phyloP scores from a whole-genome alignment of 2,797 vertebrate genomes.

The Argyrosomus regius region DNA sequence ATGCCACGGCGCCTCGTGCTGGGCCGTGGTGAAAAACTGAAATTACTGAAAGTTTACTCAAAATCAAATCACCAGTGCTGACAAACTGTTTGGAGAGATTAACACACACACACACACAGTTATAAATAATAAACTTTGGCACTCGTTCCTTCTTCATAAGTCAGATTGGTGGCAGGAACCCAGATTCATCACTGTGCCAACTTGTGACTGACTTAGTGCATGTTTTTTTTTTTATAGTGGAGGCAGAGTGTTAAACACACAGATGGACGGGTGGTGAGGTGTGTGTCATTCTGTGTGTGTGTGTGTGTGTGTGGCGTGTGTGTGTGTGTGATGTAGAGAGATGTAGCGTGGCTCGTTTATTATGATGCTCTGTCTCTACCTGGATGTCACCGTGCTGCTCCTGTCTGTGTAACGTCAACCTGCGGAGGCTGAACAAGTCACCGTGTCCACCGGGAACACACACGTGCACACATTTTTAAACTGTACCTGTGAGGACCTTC shows the following conservation, averaged over 20 bases:
- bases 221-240: conserved; percentile 34
- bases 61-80: conserved; percentile 16
- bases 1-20: conserved; percentile 7
- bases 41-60: conserved; percentile 2
- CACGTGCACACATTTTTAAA: neutral
- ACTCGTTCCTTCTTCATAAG: conserved; percentile 34
- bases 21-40: neutral
- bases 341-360: conserved; percentile 18
- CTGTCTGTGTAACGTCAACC: conserved; percentile 11
- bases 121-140: conserved; percentile 57
- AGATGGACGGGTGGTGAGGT: conserved; percentile 41
- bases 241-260: conserved; percentile 42
- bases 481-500: neutral
- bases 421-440: conserved; percentile 41
- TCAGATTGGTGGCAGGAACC: conserved; percentile 57
- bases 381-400: conserved; percentile 25
- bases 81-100: conserved; percentile 22
- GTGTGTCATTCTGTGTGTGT: conserved; percentile 20
- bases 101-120: conserved; percentile 9
- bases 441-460: conserved; percentile 23
- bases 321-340: conserved; percentile 9
- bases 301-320: conserved; percentile 13
- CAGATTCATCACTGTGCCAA: conserved; percentile 50
- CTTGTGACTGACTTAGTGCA: conserved; percentile 31
- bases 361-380: conserved; percentile 18